These are phyloP conservation scores for Phoenicopterus ruber DNA, from an alignment of 2,113 vertebrate genomes.

Conservation along the genomic window DNA sequence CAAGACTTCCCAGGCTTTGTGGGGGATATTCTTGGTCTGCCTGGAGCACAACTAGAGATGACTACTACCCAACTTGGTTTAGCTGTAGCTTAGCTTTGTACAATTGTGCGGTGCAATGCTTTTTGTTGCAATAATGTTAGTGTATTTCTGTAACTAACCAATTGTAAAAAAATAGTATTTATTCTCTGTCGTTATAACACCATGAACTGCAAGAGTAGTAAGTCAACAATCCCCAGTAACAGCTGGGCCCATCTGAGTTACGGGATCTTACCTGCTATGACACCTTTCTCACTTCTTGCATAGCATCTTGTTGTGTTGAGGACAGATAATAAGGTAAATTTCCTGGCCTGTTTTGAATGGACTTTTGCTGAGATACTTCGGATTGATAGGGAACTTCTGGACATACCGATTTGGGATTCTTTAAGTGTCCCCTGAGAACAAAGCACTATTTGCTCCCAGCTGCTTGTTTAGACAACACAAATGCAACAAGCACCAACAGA, in stretches of 20 bases:
- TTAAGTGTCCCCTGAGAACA: not conserved
- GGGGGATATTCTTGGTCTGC: not conserved
- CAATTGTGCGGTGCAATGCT: fast-evolving
- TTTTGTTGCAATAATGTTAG: not conserved
- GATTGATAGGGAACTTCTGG: not conserved
- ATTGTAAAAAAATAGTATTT: not conserved
- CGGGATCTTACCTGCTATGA: not conserved
- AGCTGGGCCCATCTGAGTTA: not conserved
- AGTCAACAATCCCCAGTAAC: not conserved
- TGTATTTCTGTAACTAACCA: not conserved
- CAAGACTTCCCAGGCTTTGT: not conserved
- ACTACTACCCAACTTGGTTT: not conserved
- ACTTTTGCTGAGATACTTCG: not conserved
- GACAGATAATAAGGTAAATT: not conserved
- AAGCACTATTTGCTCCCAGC: not conserved
- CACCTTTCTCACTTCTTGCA: not conserved
- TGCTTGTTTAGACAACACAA: not conserved
- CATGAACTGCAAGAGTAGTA: not conserved
- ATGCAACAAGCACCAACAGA: not conserved
- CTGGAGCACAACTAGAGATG: not conserved
- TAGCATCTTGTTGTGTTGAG: not conserved
- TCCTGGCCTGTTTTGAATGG: not conserved
- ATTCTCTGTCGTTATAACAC: not conserved
- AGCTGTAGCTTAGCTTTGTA: not conserved
- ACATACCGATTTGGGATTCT: fast-evolving